Evolutionary conservation across 2,797 vertebrate genomes (phyloP).

Genomic region (Betta splendens): DNA sequence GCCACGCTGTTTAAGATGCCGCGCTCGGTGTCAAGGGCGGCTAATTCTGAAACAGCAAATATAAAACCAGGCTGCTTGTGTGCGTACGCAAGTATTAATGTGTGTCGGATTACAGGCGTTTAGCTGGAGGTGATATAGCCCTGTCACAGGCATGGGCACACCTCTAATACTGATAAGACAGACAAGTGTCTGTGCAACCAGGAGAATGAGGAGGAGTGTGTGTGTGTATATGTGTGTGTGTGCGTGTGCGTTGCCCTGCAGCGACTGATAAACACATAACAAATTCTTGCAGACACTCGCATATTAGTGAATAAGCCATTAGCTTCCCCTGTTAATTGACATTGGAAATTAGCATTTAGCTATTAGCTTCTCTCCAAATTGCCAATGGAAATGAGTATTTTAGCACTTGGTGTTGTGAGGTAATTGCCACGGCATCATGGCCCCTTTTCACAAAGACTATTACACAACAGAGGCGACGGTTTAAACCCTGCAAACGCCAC

Average conservation of each 20-base stretch:
- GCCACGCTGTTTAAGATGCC: constrained; percentile 55
- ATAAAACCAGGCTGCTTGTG: constrained; percentile 42
- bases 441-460: constrained; percentile 10
- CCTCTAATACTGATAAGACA: constrained; percentile 65
- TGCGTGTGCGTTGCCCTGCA: constrained; percentile 32
- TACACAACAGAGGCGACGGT: constrained; percentile 26
- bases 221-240: background rate
- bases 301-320: constrained; percentile 58
- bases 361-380: constrained; percentile 54
- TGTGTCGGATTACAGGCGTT: constrained; percentile 68
- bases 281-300: constrained; percentile 35
- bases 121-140: constrained; percentile 69
- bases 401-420: constrained; percentile 35
- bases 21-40: constrained; percentile 69
- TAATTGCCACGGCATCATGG: constrained; percentile 21
- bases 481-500: constrained; percentile 7
- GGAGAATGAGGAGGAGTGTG: constrained; percentile 21
- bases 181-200: constrained; percentile 35
- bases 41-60: constrained; percentile 65
- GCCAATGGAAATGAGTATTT: constrained; percentile 50
- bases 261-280: constrained; percentile 57
- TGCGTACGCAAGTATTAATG: constrained; percentile 18
- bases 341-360: constrained; percentile 54
- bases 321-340: constrained; percentile 59
- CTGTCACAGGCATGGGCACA: constrained; percentile 52